Base-by-base conservation (phyloP, 2,888 invertebrate genomes). In the Troilus luridus region DNA sequence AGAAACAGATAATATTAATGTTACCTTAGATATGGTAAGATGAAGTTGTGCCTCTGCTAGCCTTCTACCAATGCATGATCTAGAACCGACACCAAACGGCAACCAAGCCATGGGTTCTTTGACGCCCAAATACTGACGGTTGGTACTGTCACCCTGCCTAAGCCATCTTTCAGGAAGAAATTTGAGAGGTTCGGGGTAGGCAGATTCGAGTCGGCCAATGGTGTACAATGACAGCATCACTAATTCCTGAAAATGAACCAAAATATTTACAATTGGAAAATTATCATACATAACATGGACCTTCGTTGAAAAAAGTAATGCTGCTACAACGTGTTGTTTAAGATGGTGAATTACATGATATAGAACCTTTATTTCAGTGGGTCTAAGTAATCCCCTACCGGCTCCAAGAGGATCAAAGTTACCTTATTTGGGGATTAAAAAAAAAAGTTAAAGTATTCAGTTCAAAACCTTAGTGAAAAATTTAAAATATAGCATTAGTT, bases 211-310 rank as follows among this genome's bases (percentile, higher is more conserved):
- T 91, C 98, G 95, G 5, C 98, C 97, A 92, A 97, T 97, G 88
- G 98, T 97, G 94, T 97, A 98, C 90, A 98, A 95, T 41, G 98
- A 98, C 93, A 98, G 95, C 91, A 98, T 95, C 17, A 98, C 95
- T 93, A 98, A 95, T 90, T 97, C 97, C 97, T 98, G 95, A 17
- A 95, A 94, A 60, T 92, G 12, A 67, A 24, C 24, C 67, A 24
- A 67, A 67, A 67, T 27, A 67, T 62, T 27, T 41, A 5, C 41
- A 41, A 41, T 5, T 41, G 41, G 2, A 41, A 41, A 41, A 41
- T 41, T 41, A 41, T 41, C 41, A 41, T 41, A 41, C 41, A 41
- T 41, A 41, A 5, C 41, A 41, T 41, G 5, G 41, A 41, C 41
- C 41, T 5, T 3, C 41, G 5, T 41, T 41, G 41, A 41, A 41